A percentile compares a stretch with the other conserved stretches of the same genome.
phyloP scores from a whole-genome alignment of 2,888 invertebrate species.

The Hoplodrina ambigua region DNA sequence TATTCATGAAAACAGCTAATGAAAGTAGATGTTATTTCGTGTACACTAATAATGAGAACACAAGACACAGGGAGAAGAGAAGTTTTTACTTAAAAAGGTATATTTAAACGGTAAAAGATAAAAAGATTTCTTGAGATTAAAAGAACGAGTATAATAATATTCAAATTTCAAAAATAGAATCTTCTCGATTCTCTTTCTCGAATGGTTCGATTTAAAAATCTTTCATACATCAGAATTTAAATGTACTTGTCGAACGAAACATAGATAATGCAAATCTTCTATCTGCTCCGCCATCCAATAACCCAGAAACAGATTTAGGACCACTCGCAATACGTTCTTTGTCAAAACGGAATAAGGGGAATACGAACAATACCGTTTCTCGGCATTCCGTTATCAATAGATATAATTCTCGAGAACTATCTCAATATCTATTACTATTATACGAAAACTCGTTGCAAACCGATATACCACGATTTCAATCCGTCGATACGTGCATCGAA shows the following conservation, averaged over 20 bases:
- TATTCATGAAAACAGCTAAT: background rate
- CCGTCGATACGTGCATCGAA: constrained; percentile 70
- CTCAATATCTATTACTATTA: constrained; percentile 55
- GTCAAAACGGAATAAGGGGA: constrained; percentile 17
- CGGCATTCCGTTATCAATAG: constrained; percentile 38
- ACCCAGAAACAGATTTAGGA: constrained; percentile 32
- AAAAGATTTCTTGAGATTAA: background rate
- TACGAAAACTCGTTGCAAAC: constrained; percentile 68
- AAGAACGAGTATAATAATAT: background rate
- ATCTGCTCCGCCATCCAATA: constrained; percentile 30
- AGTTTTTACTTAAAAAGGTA: background rate
- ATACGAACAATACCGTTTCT: constrained; percentile 16
- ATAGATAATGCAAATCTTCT: constrained; percentile 24
- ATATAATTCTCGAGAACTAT: constrained; percentile 47
- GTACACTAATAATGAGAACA: background rate
- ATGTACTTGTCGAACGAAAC: constrained; percentile 6
- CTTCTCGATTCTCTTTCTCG: background rate
- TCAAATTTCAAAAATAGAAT: background rate
- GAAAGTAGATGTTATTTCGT: background rate
- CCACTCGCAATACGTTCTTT: constrained; percentile 23
- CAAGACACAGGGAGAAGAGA: no score
- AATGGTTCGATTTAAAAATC: constrained; percentile 3
- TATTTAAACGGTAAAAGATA: background rate
- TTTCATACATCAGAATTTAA: constrained; percentile 3
- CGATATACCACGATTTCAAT: constrained; percentile 75